Evolutionary conservation across 1,140 invertebrate genomes (phyloP), one percentile per base, ranked within the genome.

Genomic region (Lasioglossum baleicum): DNA sequence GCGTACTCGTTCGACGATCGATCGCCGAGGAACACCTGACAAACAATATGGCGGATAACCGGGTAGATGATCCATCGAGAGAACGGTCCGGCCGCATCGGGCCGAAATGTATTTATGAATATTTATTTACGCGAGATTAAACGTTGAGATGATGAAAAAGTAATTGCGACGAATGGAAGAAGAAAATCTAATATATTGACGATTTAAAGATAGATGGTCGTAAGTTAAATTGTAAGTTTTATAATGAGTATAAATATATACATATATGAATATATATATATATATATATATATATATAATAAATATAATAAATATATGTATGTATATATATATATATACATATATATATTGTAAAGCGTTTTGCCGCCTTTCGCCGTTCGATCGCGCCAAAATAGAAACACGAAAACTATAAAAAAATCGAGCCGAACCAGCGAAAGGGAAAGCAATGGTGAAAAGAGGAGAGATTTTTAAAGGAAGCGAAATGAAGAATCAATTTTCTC

Each of bases 101-200:
- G 53, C 40, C 72, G 61, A 63, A 83, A 87, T 90, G 85, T 87
- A 89, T 88, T 90, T 90, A 90, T 82, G 83, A 84, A 87, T 88
- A 90, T 90, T 90, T 90, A 86, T 91, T 90, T 90, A 86, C 74
- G 90, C 79, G 80, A 82, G 81, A 82, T 87, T 75, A 90, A 85
- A 71, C 26, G 69, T 71, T 70, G 68, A 58, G 53, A 69, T 17
- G 44, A 56, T 17, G 63, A 75, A 75, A 73, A 77, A 48, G 64
- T 15, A 31, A 71, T 11, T 13, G 67, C 56, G 70, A 73, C 53
- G 75, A 81, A 78, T 66, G 84, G 69, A 85, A 84, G 74, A 88
- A 91, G 51, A 53, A 66, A 90, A 90, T 90, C 88, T 90, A 90
- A 91, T 92, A 92, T 92, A 91, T 90, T 87, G 80, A 91, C 75